Evolutionary conservation across 2,888 invertebrate genomes (phyloP), one percentile per base, ranked within the genome.

Genomic region (Penaeus monodon): DNA sequence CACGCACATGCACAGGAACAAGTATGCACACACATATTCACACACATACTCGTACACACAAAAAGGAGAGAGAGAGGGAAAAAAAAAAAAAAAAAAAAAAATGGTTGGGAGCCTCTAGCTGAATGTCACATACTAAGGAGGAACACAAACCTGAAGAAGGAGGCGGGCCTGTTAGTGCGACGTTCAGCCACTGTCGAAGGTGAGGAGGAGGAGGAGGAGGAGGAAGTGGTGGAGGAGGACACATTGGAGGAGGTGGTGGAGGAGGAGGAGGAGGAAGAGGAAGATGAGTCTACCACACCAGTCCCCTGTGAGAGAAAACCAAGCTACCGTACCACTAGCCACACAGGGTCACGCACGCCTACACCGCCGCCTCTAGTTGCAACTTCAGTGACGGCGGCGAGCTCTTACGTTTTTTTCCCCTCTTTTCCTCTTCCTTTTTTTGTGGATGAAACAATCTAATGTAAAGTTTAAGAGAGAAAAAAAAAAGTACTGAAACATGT

Each of bases 81-180:
- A n/a, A 74, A 27, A 7, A 38, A 38, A 24, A 38, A 38, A 74
- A 49, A 38, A 22, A 76, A 24, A n/a, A 38, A 14, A 57, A 20
- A 57, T 20, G 14, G 20, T 14, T 57, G 14, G n/a, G 76, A 22
- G 14, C 24, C 17, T 14, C 22, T 29, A 29, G 38, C 33, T 29
- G 29, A 29, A 76, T 38, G 24, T 33, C 76, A 38, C 76, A 38
- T 38, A 24, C 38, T 27, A 24, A 33, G 38, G 38, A 27, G 44
- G n/a, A 49, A 27, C 83, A 76, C 83, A 83, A 81, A 81, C 83
- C 83, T 83, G 83, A 83, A 83, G 83, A 83, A 83, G 83, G 83
- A 83, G 74, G 83, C 83, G 76, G 83, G 83, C 74, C 83, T 83
- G 83, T 83, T 83, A 83, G 76, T 83, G 83, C 76, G 76, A 64